Conservation (phyloP, 2,113 vertebrate species). For the Morone chrysops region DNA sequence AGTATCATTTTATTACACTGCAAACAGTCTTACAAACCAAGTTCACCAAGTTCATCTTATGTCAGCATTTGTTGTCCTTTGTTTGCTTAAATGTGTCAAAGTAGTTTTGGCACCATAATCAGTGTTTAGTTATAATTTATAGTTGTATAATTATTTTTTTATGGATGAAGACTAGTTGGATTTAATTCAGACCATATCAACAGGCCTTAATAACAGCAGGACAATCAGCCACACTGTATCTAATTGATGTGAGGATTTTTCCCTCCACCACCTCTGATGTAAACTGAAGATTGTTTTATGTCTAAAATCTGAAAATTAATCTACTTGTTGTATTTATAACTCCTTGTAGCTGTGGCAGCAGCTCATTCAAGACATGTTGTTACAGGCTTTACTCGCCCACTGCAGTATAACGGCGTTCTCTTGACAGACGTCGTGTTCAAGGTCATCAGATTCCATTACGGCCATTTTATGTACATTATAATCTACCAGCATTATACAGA, state of each 20-base stretch:
- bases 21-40: background rate
- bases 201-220: conserved; percentile 52
- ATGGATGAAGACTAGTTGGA: conserved; percentile 17
- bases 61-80: conserved; percentile 7
- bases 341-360: background rate
- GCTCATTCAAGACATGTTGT: conserved; percentile 4
- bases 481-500: conserved; percentile 52
- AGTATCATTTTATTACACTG: conserved; percentile 16
- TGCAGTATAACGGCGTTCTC: conserved; percentile 18
- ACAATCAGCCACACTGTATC: conserved; percentile 41
- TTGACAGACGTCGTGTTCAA: conserved; percentile 15
- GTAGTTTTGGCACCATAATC: conserved; percentile 38
- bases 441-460: conserved; percentile 1
- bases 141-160: conserved; percentile 54
- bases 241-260: background rate
- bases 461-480: conserved; percentile 32
- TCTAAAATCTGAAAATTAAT: conserved; percentile 38
- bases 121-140: conserved; percentile 61
- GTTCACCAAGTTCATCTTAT: background rate
- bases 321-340: conserved; percentile 48
- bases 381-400: background rate
- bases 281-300: conserved; percentile 17
- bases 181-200: conserved; percentile 1
- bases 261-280: background rate
- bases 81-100: conserved; percentile 24